These are phyloP conservation scores for Hemaris fuciformis DNA, from an alignment of 2,888 invertebrate species.

Conservation along the genomic window DNA sequence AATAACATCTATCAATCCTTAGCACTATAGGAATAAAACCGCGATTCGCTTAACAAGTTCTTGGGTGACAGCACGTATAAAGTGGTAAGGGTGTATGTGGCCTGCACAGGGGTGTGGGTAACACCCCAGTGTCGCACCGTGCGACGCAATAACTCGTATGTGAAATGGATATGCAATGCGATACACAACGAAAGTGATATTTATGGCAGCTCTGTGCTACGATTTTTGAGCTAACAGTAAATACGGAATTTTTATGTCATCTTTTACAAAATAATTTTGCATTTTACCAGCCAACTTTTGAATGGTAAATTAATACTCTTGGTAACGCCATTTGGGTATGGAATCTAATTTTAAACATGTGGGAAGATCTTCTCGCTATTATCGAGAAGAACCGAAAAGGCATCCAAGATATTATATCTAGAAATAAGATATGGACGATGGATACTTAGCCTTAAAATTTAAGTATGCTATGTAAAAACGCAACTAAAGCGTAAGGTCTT, in stretches of 20 bases:
- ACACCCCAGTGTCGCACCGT: constrained; percentile 71
- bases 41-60: constrained; percentile 26
- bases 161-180: constrained; percentile 76
- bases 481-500: not conserved
- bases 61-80: constrained; percentile 33
- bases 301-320: not conserved
- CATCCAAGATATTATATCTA: not conserved
- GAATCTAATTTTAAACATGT: too few relatives aligned
- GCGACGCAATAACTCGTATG: constrained; percentile 71
- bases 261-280: too few relatives aligned
- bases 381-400: too few relatives aligned
- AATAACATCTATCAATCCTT: constrained; percentile 26
- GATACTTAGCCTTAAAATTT: too few relatives aligned
- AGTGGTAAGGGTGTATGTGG: constrained; percentile 65
- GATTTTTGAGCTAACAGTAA: constrained; percentile 5
- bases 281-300: not conserved
- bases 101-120: constrained; percentile 68
- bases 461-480: not conserved
- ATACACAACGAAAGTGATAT: constrained; percentile 67
- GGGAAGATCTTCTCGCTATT: too few relatives aligned
- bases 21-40: constrained; percentile 31
- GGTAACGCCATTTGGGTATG: not conserved
- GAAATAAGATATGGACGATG: too few relatives aligned
- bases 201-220: constrained; percentile 27
- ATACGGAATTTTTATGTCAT: not conserved